Base-by-base conservation (phyloP, 2,888 invertebrate species). In the Lochmaea crataegi region DNA sequence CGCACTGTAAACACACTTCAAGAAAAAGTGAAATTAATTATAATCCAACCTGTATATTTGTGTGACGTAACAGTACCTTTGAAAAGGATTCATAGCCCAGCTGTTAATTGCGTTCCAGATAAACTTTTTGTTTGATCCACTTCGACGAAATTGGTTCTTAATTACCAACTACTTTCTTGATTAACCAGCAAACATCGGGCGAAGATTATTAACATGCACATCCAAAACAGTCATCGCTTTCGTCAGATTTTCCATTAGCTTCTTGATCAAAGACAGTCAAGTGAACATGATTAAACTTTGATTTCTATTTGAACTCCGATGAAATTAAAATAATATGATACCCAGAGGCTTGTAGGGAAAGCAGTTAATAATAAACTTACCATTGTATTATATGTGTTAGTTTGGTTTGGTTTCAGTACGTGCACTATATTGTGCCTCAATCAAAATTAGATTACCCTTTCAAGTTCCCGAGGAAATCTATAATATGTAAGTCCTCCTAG, bases 191-290 rank as follows among this genome's bases (percentile, higher is more conserved):
- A 41, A 56, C 56, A 56, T 66, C 41, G 16, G 42, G 48, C n/a
- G 26, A 58, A 60, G 65, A 65, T 69, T 64, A 69, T 64, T 42
- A 57, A 63, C 51, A 65, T 65, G 58, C 41, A 65, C 60, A 65
- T 65, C 56, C 32, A 53, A 65, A 71, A 71, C 71, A 65, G 56
- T 56, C 66, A 16, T 51, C 38, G 56, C 53, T 6, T 22, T 6
- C 18, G 12, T 51, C 26, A 51, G 11, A 32, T 56, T 56, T 66
- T 65, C 18, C 63, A 69, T 69, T 38, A 68, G 38, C 45, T 38
- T 69, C 60, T 60, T 60, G 71, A 71, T 71, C 71, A 71, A 71
- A 71, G 65, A 65, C 60, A 71, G 71, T 60, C 65, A 58, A 58
- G 65, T 57, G 65, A 65, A 71, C 65, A 60, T 65, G 48, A 71